Evolutionary conservation across 2,113 vertebrate genomes (phyloP), one percentile per base, ranked within the genome.

Genomic region (Nothobranchius kuhntae): DNA sequence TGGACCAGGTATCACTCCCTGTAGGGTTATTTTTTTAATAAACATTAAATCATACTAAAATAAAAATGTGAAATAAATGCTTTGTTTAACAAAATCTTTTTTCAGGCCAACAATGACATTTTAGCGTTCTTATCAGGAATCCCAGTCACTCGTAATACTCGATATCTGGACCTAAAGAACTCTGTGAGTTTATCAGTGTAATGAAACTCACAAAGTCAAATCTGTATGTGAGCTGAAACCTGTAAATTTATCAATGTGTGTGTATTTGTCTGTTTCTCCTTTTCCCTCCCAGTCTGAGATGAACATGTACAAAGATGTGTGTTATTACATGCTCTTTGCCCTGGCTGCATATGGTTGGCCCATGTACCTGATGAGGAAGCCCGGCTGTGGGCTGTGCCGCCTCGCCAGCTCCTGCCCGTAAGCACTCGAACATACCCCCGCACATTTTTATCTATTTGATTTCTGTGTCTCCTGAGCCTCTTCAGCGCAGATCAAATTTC

Each of bases 321-420:
- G 97, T 71, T 98, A 99, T 89, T 99, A 98, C 90, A 99, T 98
- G 98, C 95, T 99, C 54, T 99, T 99, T 65, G 98, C 98, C 63
- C 87, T 99, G 91, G 97, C 98, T 26, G 98, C 97, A 64, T 99
- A 99, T 3, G 98, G 98, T 56, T 99, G 98, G 98, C 98, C 98
- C 89, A 95, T 99, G 90, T 99, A 99, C 92, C 93, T 99, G 86
- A 96, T 99, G 93, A 95, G 96, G 89, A 98, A 98, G 75, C 96
- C 98, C 1, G 94, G 93, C 11, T 98, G 96, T 52, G 98, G 98
- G 65, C 93, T 99, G 75, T 99, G 98, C 87, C 94, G 93, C 84
- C 94, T 99, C 53, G 94, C 94, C 65, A 94, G 97, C 81, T 97
- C 97, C 89, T 99, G 97, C 93, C 95, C 96, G 98, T 99, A 91